Base-by-base conservation (phyloP, 2,888 invertebrate genomes). In the Synergus japonicus region DNA sequence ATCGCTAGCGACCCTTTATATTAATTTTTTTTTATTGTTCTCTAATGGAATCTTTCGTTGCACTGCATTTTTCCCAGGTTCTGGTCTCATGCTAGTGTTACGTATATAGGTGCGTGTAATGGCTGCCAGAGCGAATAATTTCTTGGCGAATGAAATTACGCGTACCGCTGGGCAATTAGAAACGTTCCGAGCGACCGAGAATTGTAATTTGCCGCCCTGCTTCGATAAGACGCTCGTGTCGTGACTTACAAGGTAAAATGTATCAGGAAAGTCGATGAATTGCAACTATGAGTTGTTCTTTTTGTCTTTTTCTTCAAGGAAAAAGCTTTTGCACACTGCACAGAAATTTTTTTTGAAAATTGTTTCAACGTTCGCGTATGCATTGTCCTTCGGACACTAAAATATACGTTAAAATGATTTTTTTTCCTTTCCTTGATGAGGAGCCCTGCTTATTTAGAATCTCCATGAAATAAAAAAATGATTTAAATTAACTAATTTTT, bases 311-410 rank as follows among this genome's bases (percentile, higher is more conserved):
- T 22, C 1, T 22, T 60, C n/a, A 54, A 54, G 54, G n/a, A n/a
- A 54, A 54, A 54, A 8, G 0, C n/a, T 7, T 54, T 8, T 54
- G 15, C 8, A 15, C 7, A 29, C 3, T 29, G 29, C 29, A 29
- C 81, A 78, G 54, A 81, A 77, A 1, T 76, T 73, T 46, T 76
- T 77, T 43, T 67, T 67, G 54, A 66, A 76, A 79, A 58, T 76
- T 46, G 65, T 13, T 69, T 54, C 58, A 5, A 67, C 76, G 76
- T 69, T 69, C 76, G 44, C 76, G 37, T 81, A 76, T 54, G 3
- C 29, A 29, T 29, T 29, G 29, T 29, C 29, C 29, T 29, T 29
- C 29, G 2, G 29, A 29, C 29, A 29, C 29, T 29, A 29, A 29
- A 29, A 29, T 29, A 29, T 29, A 29, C 3, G 29, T 29, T 29